Base-by-base conservation (phyloP, 2,797 vertebrate species). In the Choloepus didactylus region DNA sequence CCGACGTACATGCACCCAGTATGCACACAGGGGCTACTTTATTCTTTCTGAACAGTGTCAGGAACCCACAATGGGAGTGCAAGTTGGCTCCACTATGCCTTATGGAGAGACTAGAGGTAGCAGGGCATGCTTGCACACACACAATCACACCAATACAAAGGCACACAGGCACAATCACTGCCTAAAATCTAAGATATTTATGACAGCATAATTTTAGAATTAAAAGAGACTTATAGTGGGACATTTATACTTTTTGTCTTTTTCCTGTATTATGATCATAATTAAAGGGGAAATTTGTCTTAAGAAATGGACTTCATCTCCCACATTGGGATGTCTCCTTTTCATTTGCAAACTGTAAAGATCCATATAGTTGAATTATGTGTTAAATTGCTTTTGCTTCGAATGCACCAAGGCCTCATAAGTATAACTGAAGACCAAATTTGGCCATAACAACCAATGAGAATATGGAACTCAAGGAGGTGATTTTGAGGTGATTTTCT, bases 261-360 rank as follows among this genome's bases (percentile, higher is more conserved):
- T 80, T 93, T 64, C 62, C 35, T 82, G 83, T 91, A 70, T 91
- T 38, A 89, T 69, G 23, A 7, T 86, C 49, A 27, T 62, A 79
- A 51, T 80, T 41, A 35, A 86, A 92, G 35, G 11, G 15, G 72
- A 79, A 73, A n/a, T 44, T 72, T 44, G 23, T 85, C 86, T 72
- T 81, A 49, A 69, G 41, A 87, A 79, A 11, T 38, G 46, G 76
- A 73, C 41, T 46, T 73, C 21, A 44, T 62, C 21, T 72, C 38
- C 81, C 60, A n/a, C 4, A 3, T 29, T 49, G 27, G 18, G 29
- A 69, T 44, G n/a, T 64, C 54, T 80, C 51, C 62, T 87, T 91
- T 89, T 60, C n/a, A 23, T 62, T 79, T 79, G 35, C 56, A 91
- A 94, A 90, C 54, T 64, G 19, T 56, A 88, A 56, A 77, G 73